A percentile compares a stretch with the other conserved stretches of the same genome.
Evolutionary conservation across 2,113 vertebrate genomes (phyloP).

Genomic region (Sula dactylatra): DNA sequence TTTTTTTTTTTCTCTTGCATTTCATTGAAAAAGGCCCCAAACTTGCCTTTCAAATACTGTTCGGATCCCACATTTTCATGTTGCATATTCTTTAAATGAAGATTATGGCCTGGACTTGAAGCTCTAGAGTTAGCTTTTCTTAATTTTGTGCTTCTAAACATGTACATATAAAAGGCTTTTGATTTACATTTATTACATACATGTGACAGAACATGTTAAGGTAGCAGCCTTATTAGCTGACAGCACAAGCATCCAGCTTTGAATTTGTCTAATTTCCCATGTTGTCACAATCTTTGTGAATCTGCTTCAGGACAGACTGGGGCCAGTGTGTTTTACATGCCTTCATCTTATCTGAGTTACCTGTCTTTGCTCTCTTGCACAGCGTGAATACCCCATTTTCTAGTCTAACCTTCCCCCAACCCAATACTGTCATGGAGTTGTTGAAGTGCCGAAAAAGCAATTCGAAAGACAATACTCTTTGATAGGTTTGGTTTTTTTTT

Average conservation of each 20-base stretch:
- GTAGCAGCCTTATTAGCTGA: not conserved
- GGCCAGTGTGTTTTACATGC: not conserved
- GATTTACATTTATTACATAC: not conserved
- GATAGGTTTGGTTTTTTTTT: not conserved
- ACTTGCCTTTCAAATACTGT: not conserved
- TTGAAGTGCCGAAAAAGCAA: not conserved
- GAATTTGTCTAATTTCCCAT: not conserved
- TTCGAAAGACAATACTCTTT: not conserved
- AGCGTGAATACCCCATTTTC: not conserved
- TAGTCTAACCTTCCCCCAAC: not conserved
- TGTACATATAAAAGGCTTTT: not conserved
- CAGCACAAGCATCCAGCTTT: not conserved
- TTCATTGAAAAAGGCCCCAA: not conserved
- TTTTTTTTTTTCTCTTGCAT: not conserved
- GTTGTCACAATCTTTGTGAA: not conserved
- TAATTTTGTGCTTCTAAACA: not conserved
- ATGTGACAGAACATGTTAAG: not conserved
- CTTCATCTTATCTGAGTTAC: not conserved
- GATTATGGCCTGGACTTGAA: not conserved
- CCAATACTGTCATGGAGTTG: not conserved
- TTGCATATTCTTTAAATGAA: not conserved
- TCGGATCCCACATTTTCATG: not conserved
- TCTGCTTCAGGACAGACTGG: not conserved
- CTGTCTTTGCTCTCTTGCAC: not conserved
- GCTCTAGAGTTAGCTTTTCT: not conserved